Conservation (phyloP, 2,113 vertebrate species). For the Apodemus sylvaticus region DNA sequence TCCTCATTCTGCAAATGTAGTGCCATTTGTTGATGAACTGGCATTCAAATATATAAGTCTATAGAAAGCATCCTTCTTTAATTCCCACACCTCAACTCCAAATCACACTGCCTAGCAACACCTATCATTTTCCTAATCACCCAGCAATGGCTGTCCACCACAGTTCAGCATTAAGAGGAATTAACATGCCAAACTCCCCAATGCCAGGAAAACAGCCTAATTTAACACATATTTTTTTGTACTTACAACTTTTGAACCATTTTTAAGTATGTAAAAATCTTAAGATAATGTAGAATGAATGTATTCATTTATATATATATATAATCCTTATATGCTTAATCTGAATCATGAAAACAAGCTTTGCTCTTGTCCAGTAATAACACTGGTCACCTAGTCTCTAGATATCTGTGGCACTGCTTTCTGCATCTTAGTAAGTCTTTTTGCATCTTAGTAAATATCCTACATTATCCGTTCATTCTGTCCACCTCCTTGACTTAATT, state of each 20-base stretch:
- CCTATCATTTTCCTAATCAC: neutral
- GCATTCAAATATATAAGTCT: neutral
- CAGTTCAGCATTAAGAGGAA: neutral
- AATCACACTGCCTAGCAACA: neutral
- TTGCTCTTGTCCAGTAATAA: neutral
- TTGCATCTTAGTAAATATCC: constrained; percentile 47
- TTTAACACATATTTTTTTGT: neutral
- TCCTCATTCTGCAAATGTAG: neutral
- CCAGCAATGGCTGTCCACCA: neutral
- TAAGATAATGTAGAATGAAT: neutral
- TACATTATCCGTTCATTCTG: constrained; percentile 59
- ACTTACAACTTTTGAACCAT: neutral
- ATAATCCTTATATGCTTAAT: neutral
- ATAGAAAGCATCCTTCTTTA: neutral
- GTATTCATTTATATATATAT: neutral
- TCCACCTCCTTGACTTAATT: constrained; percentile 56
- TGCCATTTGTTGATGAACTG: neutral
- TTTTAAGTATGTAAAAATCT: neutral
- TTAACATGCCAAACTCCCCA: too few relatives aligned
- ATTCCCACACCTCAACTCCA: neutral
- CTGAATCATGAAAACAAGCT: neutral
- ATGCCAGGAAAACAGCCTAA: neutral
- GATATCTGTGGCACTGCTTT: neutral
- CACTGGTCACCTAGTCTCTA: neutral
- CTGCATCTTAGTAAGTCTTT: constrained; percentile 21